Evolutionary conservation across 2,113 vertebrate species (phyloP), one percentile per base, ranked within the genome.

Genomic region (Lota lota): DNA sequence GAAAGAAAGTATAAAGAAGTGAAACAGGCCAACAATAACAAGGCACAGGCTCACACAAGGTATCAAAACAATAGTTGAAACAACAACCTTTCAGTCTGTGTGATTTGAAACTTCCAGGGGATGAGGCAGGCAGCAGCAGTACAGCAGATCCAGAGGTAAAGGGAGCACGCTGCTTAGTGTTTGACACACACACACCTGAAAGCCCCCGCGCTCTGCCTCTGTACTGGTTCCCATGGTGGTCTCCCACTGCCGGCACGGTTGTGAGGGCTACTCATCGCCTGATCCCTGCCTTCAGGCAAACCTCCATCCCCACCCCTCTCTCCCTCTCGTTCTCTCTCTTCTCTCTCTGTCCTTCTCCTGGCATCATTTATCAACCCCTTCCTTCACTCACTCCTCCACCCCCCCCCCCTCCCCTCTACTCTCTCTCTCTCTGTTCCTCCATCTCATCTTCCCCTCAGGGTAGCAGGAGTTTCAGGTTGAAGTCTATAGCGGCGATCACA

Each of bases 211-310:
- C 84, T 89, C 77, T 75, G 69, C 70, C 64, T 87, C 80, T 84
- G 72, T 78, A 75, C 74, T 74, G 76, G 74, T 83, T 88, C 87
- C 86, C 88, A 87, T 86, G 90, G 90, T 91, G 90, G 88, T 90
- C 89, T 90, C 90, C 84, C 73, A 84, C 83, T 85, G 88, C 84
- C 88, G 80, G 66, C 76, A 76, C 85, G 83, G 77, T 90, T 90
- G 90, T 90, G 58, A 85, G 89, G 87, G 78, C 63, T 88, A 87
- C 82, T 88, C 87, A 88, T 86, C 79, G 89, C 88, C 84, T 87
- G 84, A 87, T 86, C 91, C 85, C 85, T 88, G 85, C 87, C 90
- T 90, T 76, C 82, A 79, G 90, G 91, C 91, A 86, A 87, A 88
- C 72, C 85, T 76, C 78, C n/a, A 63, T 83, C 74, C 33, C 73